Percentiles rank a stretch among this genome's conserved stretches.
Evolutionary conservation across 2,888 invertebrate species (phyloP).

Genomic region (Rhamphomyia laevipes): DNA sequence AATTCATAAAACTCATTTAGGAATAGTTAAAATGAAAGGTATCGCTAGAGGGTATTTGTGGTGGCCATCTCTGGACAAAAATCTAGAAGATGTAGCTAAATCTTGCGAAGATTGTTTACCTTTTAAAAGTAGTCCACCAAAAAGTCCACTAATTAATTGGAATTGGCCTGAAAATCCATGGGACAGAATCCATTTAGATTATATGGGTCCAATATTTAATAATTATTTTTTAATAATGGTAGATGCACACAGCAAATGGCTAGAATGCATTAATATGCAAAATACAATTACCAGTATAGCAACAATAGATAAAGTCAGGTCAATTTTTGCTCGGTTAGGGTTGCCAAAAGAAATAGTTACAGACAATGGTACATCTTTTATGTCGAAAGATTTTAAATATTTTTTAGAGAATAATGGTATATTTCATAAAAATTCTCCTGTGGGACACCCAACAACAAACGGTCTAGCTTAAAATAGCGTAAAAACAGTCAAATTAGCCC

Average conservation of each 20-base stretch:
- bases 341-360: constrained; percentile 17
- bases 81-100: constrained; percentile 16
- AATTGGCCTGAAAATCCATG: constrained; percentile 13
- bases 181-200: constrained; percentile 15
- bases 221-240: constrained; percentile 11
- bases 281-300: constrained; percentile 4
- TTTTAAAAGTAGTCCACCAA: constrained; percentile 4
- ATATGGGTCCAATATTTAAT: constrained; percentile 5
- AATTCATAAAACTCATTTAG: constrained; percentile 10
- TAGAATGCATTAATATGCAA: constrained; percentile 10
- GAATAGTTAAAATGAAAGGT: constrained; percentile 10
- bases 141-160: constrained; percentile 10
- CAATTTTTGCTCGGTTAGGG: constrained; percentile 16
- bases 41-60: constrained; percentile 14
- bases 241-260: constrained; percentile 17
- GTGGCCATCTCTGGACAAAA: constrained; percentile 15
- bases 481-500: constrained; percentile 6
- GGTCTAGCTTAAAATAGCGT: constrained; percentile 9
- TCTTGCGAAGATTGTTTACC: constrained; percentile 7
- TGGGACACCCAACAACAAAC: constrained; percentile 9
- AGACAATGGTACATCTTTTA: constrained; percentile 18
- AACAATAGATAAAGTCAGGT: too few relatives aligned
- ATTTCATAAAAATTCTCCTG: constrained; percentile 9
- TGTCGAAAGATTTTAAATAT: constrained; percentile 15
- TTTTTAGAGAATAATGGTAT: constrained; percentile 11